Evolutionary conservation across 2,888 invertebrate genomes (phyloP), one percentile per base, ranked within the genome.

Genomic region (Oligia latruncula): DNA sequence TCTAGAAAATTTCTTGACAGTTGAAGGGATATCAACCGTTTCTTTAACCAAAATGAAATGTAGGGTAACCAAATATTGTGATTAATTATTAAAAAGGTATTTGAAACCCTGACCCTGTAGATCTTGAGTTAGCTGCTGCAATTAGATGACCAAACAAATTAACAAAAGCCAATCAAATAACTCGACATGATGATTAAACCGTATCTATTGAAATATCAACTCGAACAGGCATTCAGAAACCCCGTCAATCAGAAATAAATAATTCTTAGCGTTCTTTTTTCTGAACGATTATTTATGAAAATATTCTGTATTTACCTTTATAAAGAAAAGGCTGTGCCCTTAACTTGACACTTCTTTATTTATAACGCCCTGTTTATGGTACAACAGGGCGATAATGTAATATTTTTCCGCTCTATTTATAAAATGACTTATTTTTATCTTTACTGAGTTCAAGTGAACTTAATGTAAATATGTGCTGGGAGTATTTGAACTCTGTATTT

Each of bases 391-490:
- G 85, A 84, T 85, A 85, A 71, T n/a, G 6, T 13, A 46, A 60
- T 71, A 62, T 72, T 67, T 52, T 65, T 76, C 29, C 29, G 40
- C 68, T 84, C 60, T 81, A 85, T 87, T 76, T 76, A 75, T 81
- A 78, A 49, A 49, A 4, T 49, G 49, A 49, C 9, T 74, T 76
- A 74, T 78, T 75, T 78, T 76, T 65, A 85, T 85, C 85, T 74
- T 67, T 17, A 55, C 49, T 15, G 52, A 68, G 74, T 75, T 55
- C 66, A 72, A 64, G 15, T 35, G 71, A 9, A 35, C 43, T 46
- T 1, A 20, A 17, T 29, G 62, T 80, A 62, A 80, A 87, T 58
- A 83, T 58, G 66, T 71, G 15, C 23, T 72, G 55, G 13, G 52
- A 43, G 55, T 66, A 29, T 74, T 78, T 76, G 65, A 86, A 78